These are phyloP conservation scores for Chiloscyllium punctatum DNA, from an alignment of 2,797 vertebrate species.

Conservation along the genomic window DNA sequence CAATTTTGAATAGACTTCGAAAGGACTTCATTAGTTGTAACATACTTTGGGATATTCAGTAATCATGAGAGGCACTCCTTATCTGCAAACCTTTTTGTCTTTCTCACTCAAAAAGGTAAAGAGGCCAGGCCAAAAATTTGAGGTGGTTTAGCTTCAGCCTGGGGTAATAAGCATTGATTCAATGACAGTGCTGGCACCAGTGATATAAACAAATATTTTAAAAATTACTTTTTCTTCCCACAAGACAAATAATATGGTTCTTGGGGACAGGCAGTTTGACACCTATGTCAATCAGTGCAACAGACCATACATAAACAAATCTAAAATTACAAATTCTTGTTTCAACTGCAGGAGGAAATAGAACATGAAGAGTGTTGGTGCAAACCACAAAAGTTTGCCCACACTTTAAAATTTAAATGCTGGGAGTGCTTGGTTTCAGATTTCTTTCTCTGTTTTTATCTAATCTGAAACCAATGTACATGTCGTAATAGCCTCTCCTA, in stretches of 20 bases:
- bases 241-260: not conserved
- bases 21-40: not conserved
- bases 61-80: not conserved
- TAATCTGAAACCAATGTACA: not conserved
- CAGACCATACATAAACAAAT: slow-evolving; percentile 24
- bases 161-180: not conserved
- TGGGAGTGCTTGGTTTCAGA: not conserved
- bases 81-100: not conserved
- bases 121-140: not conserved
- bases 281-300: not conserved
- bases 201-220: not conserved
- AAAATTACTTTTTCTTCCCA: not conserved
- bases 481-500: not conserved
- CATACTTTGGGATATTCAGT: not conserved
- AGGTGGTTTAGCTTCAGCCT: not conserved
- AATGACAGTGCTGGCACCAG: not conserved
- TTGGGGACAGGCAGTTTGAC: not conserved
- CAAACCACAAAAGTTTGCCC: not conserved
- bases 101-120: not conserved
- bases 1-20: not conserved
- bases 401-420: not conserved
- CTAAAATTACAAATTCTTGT: slow-evolving; percentile 29
- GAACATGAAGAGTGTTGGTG: not conserved
- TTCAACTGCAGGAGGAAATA: not conserved
- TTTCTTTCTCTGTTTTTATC: not conserved